These are phyloP conservation scores for Crotalus horridus DNA, from an alignment of 2,113 vertebrate genomes.

Conservation along the genomic window DNA sequence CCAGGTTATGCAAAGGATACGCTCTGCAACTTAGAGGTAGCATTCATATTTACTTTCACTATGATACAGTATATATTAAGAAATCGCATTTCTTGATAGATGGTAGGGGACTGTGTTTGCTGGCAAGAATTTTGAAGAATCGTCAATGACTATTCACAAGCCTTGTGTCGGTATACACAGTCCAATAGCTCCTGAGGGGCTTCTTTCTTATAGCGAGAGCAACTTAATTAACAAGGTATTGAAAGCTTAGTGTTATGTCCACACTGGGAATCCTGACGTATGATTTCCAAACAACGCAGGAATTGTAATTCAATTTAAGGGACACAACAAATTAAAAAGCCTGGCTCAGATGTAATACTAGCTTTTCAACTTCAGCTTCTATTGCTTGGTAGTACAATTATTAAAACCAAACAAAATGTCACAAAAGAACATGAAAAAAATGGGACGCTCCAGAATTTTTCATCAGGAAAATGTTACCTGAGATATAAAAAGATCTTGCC, in stretches of 20 bases:
- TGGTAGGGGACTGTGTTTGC: neutral
- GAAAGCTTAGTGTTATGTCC: neutral
- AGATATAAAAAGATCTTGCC: neutral
- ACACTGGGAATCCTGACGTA: neutral
- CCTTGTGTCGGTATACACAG: neutral
- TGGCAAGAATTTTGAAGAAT: neutral
- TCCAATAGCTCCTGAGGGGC: neutral
- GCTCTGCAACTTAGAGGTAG: neutral
- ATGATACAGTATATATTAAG: neutral
- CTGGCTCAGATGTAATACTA: neutral
- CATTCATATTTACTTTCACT: neutral
- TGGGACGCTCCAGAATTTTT: neutral
- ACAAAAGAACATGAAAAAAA: neutral
- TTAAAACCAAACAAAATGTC: neutral
- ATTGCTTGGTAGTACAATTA: neutral
- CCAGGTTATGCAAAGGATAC: neutral
- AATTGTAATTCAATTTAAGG: neutral
- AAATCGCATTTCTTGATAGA: neutral
- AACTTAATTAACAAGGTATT: neutral
- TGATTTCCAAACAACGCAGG: neutral
- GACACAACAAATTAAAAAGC: neutral
- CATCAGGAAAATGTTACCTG: neutral
- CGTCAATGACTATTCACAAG: neutral
- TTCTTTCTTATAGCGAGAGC: neutral
- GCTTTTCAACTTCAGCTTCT: neutral